Percentiles rank a stretch among this genome's conserved stretches.
These are phyloP conservation scores for Caenorhabditis plicata DNA, from an alignment of 2,888 invertebrate genomes.

Conservation along the genomic window DNA sequence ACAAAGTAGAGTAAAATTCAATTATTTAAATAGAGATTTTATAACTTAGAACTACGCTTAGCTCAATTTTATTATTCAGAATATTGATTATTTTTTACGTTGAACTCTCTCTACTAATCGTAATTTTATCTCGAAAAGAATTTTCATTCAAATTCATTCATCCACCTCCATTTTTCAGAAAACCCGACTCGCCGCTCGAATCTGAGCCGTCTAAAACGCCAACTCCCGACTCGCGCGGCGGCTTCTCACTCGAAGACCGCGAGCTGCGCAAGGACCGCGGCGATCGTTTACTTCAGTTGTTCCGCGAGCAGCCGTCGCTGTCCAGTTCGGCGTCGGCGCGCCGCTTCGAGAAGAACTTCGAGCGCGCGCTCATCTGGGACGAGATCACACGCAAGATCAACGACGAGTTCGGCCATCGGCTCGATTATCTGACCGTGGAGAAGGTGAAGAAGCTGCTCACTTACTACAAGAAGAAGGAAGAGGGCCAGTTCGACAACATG, in stretches of 20 bases:
- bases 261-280: conserved; percentile 5
- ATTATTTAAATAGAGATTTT: too few species aligned
- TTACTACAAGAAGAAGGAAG: conserved; percentile 36
- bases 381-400: conserved; percentile 25
- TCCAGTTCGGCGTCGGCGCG: conserved; percentile 2
- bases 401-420: conserved; percentile 12
- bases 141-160: too few species aligned
- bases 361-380: conserved; percentile 24
- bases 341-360: conserved; percentile 9
- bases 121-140: too few species aligned
- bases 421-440: conserved; percentile 18
- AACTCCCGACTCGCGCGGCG: too few species aligned
- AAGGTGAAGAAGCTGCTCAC: conserved; percentile 30
- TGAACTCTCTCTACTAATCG: too few species aligned
- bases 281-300: not conserved
- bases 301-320: not conserved
- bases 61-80: too few species aligned
- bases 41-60: too few species aligned
- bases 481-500: conserved; percentile 28
- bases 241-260: not conserved
- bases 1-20: too few species aligned
- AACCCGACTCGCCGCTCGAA: too few species aligned
- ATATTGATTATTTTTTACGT: too few species aligned
- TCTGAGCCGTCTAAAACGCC: too few species aligned
- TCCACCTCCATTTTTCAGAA: too few species aligned